These are phyloP conservation scores for Barbus barbus DNA, from an alignment of 2,113 vertebrate genomes.

Conservation along the genomic window DNA sequence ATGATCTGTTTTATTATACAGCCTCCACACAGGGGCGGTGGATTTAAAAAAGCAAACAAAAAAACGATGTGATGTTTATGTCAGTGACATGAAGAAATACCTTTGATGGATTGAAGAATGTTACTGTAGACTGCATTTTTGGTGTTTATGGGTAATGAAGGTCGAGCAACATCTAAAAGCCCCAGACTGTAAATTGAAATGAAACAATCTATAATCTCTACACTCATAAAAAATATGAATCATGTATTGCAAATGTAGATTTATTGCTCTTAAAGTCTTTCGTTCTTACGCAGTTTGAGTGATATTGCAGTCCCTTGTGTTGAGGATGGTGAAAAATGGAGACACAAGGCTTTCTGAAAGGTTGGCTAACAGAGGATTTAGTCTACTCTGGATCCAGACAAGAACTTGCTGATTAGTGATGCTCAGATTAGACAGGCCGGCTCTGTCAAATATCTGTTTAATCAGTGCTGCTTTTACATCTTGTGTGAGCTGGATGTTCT, in stretches of 20 bases:
- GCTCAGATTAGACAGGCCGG: conserved; percentile 30
- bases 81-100: conserved; percentile 23
- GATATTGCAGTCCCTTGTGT: conserved; percentile 38
- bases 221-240: background rate
- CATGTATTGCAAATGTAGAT: background rate
- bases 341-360: conserved; percentile 32
- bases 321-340: conserved; percentile 42
- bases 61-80: no score
- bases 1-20: background rate
- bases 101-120: conserved; percentile 39
- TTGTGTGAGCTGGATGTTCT: conserved; percentile 26
- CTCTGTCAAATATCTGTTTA: conserved; percentile 48
- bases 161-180: conserved; percentile 5
- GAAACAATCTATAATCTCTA: background rate
- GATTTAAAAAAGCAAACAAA: no score
- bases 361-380: conserved; percentile 45
- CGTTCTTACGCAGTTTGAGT: conserved; percentile 44
- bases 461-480: conserved; percentile 43
- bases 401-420: conserved; percentile 27
- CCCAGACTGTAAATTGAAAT: conserved; percentile 40
- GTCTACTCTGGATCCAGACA: conserved; percentile 38
- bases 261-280: background rate
- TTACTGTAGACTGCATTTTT: conserved; percentile 37
- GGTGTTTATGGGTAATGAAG: conserved; percentile 32
- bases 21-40: background rate